Evolutionary conservation across 2,113 vertebrate genomes (phyloP), one percentile per base, ranked within the genome.

Genomic region (Sander vitreus): DNA sequence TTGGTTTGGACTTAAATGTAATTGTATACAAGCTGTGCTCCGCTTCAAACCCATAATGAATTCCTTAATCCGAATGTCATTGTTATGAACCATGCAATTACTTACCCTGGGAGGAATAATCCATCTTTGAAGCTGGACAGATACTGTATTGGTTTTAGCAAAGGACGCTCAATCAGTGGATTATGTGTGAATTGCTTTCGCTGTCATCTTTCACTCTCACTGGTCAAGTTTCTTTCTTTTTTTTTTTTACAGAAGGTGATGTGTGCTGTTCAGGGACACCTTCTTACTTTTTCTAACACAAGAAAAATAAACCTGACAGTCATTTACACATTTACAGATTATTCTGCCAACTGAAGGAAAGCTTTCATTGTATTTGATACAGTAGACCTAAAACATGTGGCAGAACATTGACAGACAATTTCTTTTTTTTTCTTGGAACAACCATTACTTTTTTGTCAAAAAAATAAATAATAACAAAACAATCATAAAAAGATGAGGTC

Each of bases 71-170:
- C 91, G 81, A 92, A 93, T 92, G 93, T 96, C 89, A 91, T 89
- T 94, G 95, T 96, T 94, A 95, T 91, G 94, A 96, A 90, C 90
- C 91, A 45, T 91, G 95, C 91, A 96, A 96, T 95, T 96, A 95
- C 93, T 94, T 89, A 39, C 91, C 84, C 70, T 1, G 78, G 82
- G 92, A 91, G 88, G 86, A 95, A 93, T 95, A 96, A 96, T 95
- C 91, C 93, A 92, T 93, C 43, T 91, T 47, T 83, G 93, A 94
- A 94, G 90, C 81, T 87, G 86, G 83, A 85, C 92, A 90, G 89
- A 93, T 89, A 79, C 89, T 81, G 85, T 91, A 81, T 88, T 79
- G 87, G 59, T 93, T 93, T 87, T 78, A 84, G 78, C 71, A 80
- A 74, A 91, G 1, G 64, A 92, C 25, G 65, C 70, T 72, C 74